Evolutionary conservation across 2,888 invertebrate species (phyloP), one percentile per base, ranked within the genome.

Genomic region (Ceriagrion tenellum): DNA sequence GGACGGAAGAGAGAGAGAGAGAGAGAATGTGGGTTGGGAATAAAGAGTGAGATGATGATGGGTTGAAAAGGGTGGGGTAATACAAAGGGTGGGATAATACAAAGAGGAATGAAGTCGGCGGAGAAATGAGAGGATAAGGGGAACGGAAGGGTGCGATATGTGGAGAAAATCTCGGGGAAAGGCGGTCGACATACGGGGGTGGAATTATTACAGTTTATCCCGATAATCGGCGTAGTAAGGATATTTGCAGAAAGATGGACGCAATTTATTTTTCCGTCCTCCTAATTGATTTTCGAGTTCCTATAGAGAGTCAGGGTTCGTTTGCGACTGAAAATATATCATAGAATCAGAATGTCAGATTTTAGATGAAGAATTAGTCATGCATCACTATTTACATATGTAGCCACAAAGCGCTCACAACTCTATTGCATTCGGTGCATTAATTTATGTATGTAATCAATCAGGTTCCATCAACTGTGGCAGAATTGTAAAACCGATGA

Each of bases 171-270:
- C 20, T 59, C 2, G 59, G 35, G 81, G 93, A 93, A 47, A 63
- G 56, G 30, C 40, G 59, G 91, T 23, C 59, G 40, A 40, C 40
- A 63, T 63, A n/a, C 91, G 91, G 91, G 91, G 91, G 91, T 91
- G 91, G 91, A 91, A 91, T 63, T 30, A 59, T 63, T 56, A 20
- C 23, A n/a, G 88, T 3, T 35, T 47, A 47, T 88, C 20, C 40
- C 23, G 88, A 40, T 0, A 88, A 88, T 40, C 10, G 10, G 23
- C 18, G 18, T 47, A 13, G 47, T 0, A 16, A 59, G 59, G 12
- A 18, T 59, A 16, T 20, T 20, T 20, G 47, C 16, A 59, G 59
- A 12, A 59, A 59, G 4, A 59, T 47, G 47, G 47, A 47, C 47
- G 8, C 47, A 47, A 47, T 8, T 47, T 59, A 8, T 59, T 59